Evolutionary conservation across 2,888 invertebrate species (phyloP).

Genomic region (Spicauda simplicius): DNA sequence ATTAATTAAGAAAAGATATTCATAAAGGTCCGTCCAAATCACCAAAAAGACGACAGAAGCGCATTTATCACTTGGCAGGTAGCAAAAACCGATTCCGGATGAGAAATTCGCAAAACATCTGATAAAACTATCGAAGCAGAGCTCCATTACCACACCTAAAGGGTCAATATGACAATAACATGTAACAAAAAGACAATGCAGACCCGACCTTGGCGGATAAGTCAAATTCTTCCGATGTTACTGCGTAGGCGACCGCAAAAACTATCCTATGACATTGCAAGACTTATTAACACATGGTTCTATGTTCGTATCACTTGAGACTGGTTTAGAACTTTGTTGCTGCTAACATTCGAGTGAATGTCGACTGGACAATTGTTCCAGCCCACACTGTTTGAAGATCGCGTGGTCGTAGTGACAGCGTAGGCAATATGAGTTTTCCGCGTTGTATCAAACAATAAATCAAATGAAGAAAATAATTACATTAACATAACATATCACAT

Average conservation of each 20-base stretch:
- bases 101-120: slow-evolving; percentile 28
- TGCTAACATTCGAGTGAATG: slow-evolving; percentile 57
- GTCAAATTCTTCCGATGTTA: slow-evolving; percentile 80
- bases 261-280: slow-evolving; percentile 82
- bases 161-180: slow-evolving; percentile 61
- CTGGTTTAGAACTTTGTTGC: slow-evolving; percentile 64
- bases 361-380: slow-evolving; percentile 79
- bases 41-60: slow-evolving; percentile 15
- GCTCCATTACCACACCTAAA: slow-evolving; percentile 52
- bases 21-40: slow-evolving; percentile 18
- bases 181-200: slow-evolving; percentile 76
- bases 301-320: slow-evolving; percentile 43
- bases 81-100: slow-evolving; percentile 12
- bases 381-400: slow-evolving; percentile 67
- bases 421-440: slow-evolving; percentile 34
- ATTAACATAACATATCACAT: neutral
- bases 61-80: slow-evolving; percentile 25
- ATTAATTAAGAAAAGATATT: neutral
- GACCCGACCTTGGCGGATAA: slow-evolving; percentile 74
- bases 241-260: slow-evolving; percentile 81
- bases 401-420: slow-evolving; percentile 51
- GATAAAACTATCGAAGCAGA: slow-evolving; percentile 49
- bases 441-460: slow-evolving; percentile 15
- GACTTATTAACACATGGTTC: slow-evolving; percentile 61
- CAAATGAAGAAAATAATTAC: slow-evolving; percentile 5